These are phyloP conservation scores for Orientallactaga bullata DNA, from an alignment of 2,113 vertebrate species.

Conservation along the genomic window DNA sequence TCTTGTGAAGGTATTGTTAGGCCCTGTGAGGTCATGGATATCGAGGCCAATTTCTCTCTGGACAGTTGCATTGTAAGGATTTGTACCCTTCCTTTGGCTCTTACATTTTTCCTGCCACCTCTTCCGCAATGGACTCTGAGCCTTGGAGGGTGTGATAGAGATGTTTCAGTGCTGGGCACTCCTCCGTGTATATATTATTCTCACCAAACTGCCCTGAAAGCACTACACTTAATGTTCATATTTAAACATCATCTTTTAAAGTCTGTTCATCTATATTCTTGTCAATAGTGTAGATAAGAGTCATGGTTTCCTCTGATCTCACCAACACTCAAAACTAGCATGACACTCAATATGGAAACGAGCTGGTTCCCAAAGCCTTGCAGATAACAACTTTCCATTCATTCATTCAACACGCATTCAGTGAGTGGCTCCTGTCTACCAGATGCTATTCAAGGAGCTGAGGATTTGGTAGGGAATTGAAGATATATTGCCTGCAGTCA, in stretches of 20 bases:
- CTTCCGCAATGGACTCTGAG: no score
- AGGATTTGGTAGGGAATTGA: not conserved
- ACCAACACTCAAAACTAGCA: not conserved
- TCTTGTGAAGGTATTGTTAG: no score
- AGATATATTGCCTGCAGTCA: not conserved
- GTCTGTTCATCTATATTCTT: conserved; percentile 2
- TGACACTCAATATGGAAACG: not conserved
- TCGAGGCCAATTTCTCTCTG: no score
- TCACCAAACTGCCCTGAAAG: no score
- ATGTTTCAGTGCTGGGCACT: no score
- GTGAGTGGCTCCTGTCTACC: not conserved
- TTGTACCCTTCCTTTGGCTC: no score
- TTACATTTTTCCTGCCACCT: no score
- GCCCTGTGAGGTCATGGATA: no score
- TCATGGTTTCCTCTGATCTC: conserved; percentile 1
- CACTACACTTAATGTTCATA: no score
- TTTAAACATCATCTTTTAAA: conserved; percentile 14
- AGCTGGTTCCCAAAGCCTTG: not conserved
- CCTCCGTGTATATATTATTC: no score
- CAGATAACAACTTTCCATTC: not conserved
- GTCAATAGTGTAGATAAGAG: not conserved
- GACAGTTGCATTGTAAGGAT: no score
- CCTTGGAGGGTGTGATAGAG: no score
- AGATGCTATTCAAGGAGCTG: not conserved
- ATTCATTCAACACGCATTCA: not conserved